Conservation (phyloP, 2,797 vertebrate genomes). For the Oreonectes daqikongensis region DNA sequence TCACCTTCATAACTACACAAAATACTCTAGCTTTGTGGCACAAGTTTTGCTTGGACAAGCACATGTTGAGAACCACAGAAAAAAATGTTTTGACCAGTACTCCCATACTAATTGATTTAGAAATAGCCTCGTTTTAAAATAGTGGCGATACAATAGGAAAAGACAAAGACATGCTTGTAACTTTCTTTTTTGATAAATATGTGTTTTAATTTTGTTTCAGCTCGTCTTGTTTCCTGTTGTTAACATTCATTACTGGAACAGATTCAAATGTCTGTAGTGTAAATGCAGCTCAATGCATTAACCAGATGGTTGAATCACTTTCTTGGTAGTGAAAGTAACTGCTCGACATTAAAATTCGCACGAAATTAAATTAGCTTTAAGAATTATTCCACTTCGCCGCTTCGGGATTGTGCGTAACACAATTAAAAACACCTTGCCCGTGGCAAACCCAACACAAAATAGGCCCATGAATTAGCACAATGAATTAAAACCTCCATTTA, state of each 20-base stretch:
- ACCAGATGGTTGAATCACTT: constrained; percentile 67
- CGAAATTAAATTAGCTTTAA: constrained; percentile 67
- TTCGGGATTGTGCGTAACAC: constrained; percentile 57
- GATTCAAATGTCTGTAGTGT: constrained; percentile 26
- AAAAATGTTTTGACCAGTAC: constrained; percentile 6
- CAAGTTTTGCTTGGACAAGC: too few species aligned
- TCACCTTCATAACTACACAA: too few species aligned
- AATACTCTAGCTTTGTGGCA: too few species aligned
- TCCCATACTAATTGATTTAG: background rate
- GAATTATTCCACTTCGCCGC: constrained; percentile 74
- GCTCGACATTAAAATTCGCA: constrained; percentile 74
- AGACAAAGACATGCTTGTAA: background rate
- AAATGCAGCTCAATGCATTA: constrained; percentile 59
- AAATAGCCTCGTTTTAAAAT: background rate
- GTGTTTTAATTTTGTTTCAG: constrained; percentile 7
- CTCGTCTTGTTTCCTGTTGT: background rate
- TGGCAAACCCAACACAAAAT: constrained; percentile 51
- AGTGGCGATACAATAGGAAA: constrained; percentile 13
- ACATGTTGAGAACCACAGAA: too few species aligned
- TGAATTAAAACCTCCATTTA: constrained; percentile 70
- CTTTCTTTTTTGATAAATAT: background rate
- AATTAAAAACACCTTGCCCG: constrained; percentile 59
- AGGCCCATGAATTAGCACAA: constrained; percentile 56
- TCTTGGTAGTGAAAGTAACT: constrained; percentile 67
- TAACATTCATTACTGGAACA: constrained; percentile 40